These are phyloP conservation scores for Notiomystis cincta DNA, from an alignment of 2,113 vertebrate genomes.

Conservation along the genomic window DNA sequence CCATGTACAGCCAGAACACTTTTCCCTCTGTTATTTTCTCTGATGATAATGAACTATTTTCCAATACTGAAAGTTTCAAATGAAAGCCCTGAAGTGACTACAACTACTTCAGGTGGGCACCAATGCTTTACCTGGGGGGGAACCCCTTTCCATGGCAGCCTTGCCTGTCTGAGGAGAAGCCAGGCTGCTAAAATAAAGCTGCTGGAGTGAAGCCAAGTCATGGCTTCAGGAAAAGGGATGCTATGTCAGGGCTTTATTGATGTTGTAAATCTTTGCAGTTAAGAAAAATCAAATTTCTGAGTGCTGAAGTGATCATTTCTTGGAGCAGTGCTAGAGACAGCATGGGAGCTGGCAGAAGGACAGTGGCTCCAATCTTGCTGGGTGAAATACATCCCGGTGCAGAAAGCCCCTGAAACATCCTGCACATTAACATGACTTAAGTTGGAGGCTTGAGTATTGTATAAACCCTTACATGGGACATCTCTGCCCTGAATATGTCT, in stretches of 20 bases:
- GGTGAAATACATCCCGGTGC: background rate
- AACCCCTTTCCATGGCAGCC: background rate
- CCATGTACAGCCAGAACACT: background rate
- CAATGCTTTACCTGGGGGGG: fast-evolving
- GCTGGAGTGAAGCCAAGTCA: background rate
- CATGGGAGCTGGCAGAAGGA: background rate
- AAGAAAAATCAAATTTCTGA: slow-evolving; percentile 42
- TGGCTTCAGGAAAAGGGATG: background rate
- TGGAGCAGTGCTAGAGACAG: background rate
- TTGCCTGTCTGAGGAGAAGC: background rate
- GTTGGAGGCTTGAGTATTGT: background rate
- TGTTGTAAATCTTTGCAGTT: slow-evolving; percentile 28
- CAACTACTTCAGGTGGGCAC: background rate
- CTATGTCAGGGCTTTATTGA: slow-evolving; percentile 3
- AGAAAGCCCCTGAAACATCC: background rate
- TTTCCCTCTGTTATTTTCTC: background rate
- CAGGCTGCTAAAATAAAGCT: background rate
- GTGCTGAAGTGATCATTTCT: background rate
- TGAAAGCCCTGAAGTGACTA: background rate
- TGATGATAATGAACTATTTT: background rate
- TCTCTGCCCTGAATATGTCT: background rate
- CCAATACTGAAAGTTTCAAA: background rate
- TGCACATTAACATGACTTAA: background rate
- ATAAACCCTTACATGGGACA: background rate
- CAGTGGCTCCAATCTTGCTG: background rate